phyloP scores from a whole-genome alignment of 1,140 invertebrate species.

The Lamellibrachia luymesi region DNA sequence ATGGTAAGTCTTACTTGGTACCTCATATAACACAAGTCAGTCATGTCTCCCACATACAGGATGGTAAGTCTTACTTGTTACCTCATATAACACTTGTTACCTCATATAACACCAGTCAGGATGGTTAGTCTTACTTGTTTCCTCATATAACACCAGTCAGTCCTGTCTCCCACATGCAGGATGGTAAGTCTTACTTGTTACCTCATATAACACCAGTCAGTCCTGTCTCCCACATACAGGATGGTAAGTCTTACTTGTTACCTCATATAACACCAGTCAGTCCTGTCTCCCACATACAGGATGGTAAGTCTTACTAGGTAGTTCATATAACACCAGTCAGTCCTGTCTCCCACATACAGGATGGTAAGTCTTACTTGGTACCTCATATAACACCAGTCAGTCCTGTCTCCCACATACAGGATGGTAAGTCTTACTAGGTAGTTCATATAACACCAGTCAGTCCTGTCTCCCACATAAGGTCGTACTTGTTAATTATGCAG shows the following conservation, averaged over 20 bases:
- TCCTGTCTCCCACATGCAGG: not conserved
- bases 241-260: no score
- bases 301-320: not conserved
- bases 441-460: not conserved
- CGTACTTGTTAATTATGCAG: no score
- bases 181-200: not conserved
- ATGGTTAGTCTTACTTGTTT: not conserved
- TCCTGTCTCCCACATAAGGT: not conserved
- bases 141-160: not conserved
- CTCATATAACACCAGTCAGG: not conserved
- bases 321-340: not conserved
- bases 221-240: no score
- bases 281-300: not conserved
- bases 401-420: not conserved
- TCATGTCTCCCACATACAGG: not conserved
- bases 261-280: not conserved
- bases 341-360: not conserved
- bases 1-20: not conserved
- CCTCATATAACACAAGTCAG: not conserved
- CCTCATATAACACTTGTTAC: no score
- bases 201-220: no score
- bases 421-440: no score
- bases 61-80: not conserved
- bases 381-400: not conserved
- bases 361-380: not conserved